These are phyloP conservation scores for Remorina albescens DNA, from an alignment of 2,797 vertebrate genomes.

Conservation along the genomic window DNA sequence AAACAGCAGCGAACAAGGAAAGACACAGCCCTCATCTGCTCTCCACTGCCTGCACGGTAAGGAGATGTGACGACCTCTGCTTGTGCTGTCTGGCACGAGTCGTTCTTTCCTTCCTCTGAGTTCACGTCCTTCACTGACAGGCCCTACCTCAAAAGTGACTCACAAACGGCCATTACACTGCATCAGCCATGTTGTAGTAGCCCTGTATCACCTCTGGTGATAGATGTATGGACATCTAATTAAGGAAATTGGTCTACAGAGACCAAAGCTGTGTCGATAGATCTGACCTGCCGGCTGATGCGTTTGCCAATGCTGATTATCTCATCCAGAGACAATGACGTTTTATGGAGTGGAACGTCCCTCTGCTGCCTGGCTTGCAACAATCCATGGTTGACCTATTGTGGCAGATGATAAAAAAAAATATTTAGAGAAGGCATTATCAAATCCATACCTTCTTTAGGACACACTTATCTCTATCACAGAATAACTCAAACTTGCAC, in stretches of 20 bases:
- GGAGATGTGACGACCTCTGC: constrained; percentile 1
- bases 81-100: constrained; percentile 2
- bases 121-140: constrained; percentile 24
- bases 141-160: constrained; percentile 27
- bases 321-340: constrained; percentile 50
- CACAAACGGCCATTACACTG: constrained; percentile 49
- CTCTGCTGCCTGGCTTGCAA: not conserved
- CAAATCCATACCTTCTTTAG: constrained; percentile 4
- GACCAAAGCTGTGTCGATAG: constrained; percentile 41
- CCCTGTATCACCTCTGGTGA: constrained; percentile 43
- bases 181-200: constrained; percentile 45
- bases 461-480: constrained; percentile 21
- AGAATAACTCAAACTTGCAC: constrained; percentile 19
- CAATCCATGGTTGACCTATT: constrained; percentile 40
- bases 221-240: constrained; percentile 67
- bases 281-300: constrained; percentile 46
- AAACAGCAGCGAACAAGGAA: constrained; percentile 54
- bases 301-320: constrained; percentile 48
- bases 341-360: constrained; percentile 53
- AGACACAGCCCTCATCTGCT: constrained; percentile 33
- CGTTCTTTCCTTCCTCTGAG: constrained; percentile 15
- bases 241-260: constrained; percentile 73
- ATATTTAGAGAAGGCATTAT: constrained; percentile 21
- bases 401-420: constrained; percentile 44
- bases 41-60: constrained; percentile 26